A percentile compares a stretch with the other conserved stretches of the same genome.
These are phyloP conservation scores for Phaenicophaeus curvirostris DNA, from an alignment of 2,797 vertebrate species.

Conservation along the genomic window DNA sequence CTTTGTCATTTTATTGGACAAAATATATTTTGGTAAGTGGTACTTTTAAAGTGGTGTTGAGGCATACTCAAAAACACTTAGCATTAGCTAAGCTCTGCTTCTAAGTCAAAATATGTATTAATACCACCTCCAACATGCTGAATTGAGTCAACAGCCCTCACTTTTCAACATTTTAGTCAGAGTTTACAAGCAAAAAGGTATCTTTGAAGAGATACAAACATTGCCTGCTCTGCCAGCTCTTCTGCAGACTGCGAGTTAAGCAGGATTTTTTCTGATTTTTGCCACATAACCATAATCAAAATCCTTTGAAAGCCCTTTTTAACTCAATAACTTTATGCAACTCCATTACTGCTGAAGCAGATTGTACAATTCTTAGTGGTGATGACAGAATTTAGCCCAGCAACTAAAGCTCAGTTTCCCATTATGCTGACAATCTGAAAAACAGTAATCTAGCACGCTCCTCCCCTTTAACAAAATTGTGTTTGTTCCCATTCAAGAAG, in stretches of 20 bases:
- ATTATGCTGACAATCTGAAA: not conserved
- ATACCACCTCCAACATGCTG: not conserved
- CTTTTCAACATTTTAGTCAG: conserved; percentile 4
- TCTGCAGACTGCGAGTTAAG: not conserved
- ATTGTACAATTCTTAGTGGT: not conserved
- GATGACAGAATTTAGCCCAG: not conserved
- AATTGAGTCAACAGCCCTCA: not conserved
- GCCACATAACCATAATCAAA: not conserved
- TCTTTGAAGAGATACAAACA: not conserved
- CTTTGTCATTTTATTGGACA: not conserved
- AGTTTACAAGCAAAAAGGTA: not conserved
- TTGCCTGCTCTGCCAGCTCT: not conserved
- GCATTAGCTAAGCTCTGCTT: not conserved
- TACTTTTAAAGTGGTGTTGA: not conserved
- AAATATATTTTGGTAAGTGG: not conserved
- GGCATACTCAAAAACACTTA: not conserved
- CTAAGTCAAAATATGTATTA: conserved; percentile 4
- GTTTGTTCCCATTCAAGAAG: not conserved
- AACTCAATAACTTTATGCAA: not conserved
- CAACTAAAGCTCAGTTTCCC: not conserved
- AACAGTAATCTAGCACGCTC: not conserved
- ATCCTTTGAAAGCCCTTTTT: not conserved
- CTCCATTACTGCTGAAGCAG: not conserved
- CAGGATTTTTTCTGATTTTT: conserved; percentile 5
- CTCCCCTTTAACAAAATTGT: not conserved